Conservation (phyloP, 1,140 invertebrate species). For the Luehdorfia chinensis region DNA sequence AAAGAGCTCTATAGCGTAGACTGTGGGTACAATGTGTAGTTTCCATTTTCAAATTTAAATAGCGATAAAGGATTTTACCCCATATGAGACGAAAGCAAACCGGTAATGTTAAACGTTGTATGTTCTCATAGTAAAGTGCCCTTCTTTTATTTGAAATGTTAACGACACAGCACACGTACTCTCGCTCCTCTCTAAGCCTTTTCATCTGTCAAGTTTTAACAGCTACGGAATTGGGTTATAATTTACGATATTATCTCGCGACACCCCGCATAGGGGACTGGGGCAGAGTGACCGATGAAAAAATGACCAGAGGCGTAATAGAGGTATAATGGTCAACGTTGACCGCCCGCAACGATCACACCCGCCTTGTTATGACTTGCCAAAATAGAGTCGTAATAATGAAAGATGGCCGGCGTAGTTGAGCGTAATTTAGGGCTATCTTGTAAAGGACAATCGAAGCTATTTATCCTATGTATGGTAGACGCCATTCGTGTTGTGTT, state of each 20-base stretch:
- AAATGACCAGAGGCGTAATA: slow-evolving; percentile 46
- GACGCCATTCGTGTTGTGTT: slow-evolving; percentile 38
- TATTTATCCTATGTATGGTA: slow-evolving; percentile 34
- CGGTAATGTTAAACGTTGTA: too few species aligned
- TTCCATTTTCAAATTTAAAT: too few species aligned
- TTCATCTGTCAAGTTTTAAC: slow-evolving; percentile 76
- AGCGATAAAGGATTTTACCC: too few species aligned
- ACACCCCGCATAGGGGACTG: slow-evolving; percentile 66
- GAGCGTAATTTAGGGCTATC: slow-evolving; percentile 60
- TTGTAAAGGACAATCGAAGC: slow-evolving; percentile 46
- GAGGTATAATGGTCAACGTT: slow-evolving; percentile 47
- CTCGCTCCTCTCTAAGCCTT: slow-evolving; percentile 57
- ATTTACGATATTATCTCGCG: slow-evolving; percentile 74
- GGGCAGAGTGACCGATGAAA: slow-evolving; percentile 61
- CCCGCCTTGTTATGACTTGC: slow-evolving; percentile 64
- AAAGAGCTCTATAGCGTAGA: too few species aligned
- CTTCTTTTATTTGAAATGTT: slow-evolving; percentile 64
- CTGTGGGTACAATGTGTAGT: too few species aligned
- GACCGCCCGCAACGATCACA: slow-evolving; percentile 49
- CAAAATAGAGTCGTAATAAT: slow-evolving; percentile 70
- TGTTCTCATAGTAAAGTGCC: slow-evolving; percentile 35
- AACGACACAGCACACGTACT: slow-evolving; percentile 69
- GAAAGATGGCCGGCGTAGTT: slow-evolving; percentile 59
- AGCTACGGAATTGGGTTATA: slow-evolving; percentile 74
- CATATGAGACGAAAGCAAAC: too few species aligned